A percentile compares a stretch with the other conserved stretches of the same genome.
phyloP scores from a whole-genome alignment of 64 coral and sea anemone genomes.

The Porites australiensis region DNA sequence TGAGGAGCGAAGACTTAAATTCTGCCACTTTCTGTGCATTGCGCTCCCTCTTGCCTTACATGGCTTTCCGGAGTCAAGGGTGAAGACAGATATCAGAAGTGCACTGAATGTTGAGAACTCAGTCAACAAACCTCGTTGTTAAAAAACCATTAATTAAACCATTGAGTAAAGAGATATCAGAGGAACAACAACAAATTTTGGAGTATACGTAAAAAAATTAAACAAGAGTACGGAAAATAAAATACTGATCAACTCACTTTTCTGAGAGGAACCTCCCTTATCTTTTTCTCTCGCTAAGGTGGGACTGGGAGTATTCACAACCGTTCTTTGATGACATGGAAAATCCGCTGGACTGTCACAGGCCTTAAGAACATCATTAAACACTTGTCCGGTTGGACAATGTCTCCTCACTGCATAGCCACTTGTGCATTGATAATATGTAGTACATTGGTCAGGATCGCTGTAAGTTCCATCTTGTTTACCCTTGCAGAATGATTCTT shows the following conservation, averaged over 20 bases:
- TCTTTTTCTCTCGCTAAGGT: neutral
- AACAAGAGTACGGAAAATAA: too few species aligned
- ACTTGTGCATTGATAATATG: conserved; percentile 47
- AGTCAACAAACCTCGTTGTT: too few species aligned
- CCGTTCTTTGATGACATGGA: neutral
- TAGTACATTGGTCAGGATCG: conserved; percentile 32
- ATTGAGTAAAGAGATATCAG: too few species aligned
- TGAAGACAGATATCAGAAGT: too few species aligned
- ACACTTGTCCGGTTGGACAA: conserved; percentile 38
- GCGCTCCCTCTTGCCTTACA: too few species aligned
- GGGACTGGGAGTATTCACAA: neutral
- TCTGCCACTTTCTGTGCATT: too few species aligned
- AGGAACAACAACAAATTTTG: too few species aligned
- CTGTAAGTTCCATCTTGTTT: conserved; percentile 60
- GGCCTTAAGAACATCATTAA: conserved; percentile 44
- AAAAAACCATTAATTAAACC: too few species aligned
- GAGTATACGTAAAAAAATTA: too few species aligned
- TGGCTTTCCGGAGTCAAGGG: too few species aligned
- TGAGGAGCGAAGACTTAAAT: too few species aligned
- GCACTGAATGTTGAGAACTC: too few species aligned
- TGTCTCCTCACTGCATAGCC: conserved; percentile 19
- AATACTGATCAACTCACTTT: neutral
- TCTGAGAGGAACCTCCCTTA: neutral
- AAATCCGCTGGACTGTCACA: conserved; percentile 54
- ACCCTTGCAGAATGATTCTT: conserved; percentile 52